Evolutionary conservation across 2,113 vertebrate genomes (phyloP), one percentile per base, ranked within the genome.

Genomic region (Pterocles orientalis): DNA sequence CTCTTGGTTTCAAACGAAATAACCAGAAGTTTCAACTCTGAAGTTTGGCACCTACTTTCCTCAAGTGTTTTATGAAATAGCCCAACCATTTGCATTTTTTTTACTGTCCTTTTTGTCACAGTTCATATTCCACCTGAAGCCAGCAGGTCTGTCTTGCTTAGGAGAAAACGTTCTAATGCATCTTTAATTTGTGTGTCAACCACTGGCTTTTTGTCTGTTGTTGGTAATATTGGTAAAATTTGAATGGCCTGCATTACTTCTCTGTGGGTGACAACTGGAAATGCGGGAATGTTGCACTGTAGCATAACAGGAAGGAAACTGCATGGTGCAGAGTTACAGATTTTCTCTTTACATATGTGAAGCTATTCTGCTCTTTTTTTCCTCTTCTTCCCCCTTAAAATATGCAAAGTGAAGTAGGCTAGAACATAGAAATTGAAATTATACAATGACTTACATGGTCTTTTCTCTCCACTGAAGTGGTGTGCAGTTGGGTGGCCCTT

Each of bases 201-300:
- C 18, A 24, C 51, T 80, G 45, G 12, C 23, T 54, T 73, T 90
- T 69, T 86, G 54, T n/a, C 50, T 62, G 17, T 60, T 25, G 6
- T 34, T 83, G 24, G 15, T 45, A 62, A 26, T 70, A 62, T 3
- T 62, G 16, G 10, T 81, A 65, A 64, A 36, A 78, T 66, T 31
- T 71, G 48, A 41, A 60, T 88, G 58, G 23, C 61, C 19, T 93
- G 36, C 13, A 3, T 81, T 53, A 31, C 5, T 64, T 62, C 18
- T 79, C 34, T 71, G 7, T 57, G 20, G 8, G 14, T 66, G 15
- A 47, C 10, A 43, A 47, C 25, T 51, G 34, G 23, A 83, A 91
- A 56, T 58, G 18, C 8, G n/a, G 0, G 0, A 57, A 10, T 33
- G 15, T 16, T 58, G 12, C 48, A 20, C 43, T 68, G 8, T 47